phyloP scores from a whole-genome alignment of 2,888 invertebrate genomes.

The Endotricha flammealis region DNA sequence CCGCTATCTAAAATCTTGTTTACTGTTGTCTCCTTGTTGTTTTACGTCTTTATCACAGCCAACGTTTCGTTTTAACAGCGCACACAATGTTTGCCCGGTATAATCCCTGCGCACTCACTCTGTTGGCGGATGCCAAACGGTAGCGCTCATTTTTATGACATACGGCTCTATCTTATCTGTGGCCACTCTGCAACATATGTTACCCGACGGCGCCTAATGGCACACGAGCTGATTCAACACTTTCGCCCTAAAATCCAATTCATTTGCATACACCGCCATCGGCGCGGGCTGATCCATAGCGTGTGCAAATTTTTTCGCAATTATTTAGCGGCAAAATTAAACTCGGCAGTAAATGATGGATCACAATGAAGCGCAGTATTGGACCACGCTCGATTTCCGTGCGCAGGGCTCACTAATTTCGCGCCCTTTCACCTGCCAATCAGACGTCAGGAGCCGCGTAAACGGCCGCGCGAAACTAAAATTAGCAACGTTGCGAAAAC shows the following conservation, averaged over 20 bases:
- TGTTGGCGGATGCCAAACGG: constrained; percentile 69
- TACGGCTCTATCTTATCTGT: constrained; percentile 76
- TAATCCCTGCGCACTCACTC: constrained; percentile 63
- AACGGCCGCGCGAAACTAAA: constrained; percentile 39
- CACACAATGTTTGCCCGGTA: constrained; percentile 50
- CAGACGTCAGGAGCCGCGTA: constrained; percentile 50
- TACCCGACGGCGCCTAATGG: constrained; percentile 62
- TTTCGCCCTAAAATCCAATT: constrained; percentile 58
- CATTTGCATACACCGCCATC: constrained; percentile 40
- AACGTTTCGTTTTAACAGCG: constrained; percentile 58
- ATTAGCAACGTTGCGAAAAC: constrained; percentile 48
- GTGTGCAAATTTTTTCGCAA: constrained; percentile 39
- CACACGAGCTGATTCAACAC: constrained; percentile 61
- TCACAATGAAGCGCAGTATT: constrained; percentile 31
- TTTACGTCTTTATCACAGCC: constrained; percentile 61
- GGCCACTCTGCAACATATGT: constrained; percentile 72
- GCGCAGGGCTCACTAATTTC: constrained; percentile 56
- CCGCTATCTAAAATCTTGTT: constrained; percentile 57
- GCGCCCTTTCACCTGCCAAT: constrained; percentile 75
- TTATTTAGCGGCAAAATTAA: constrained; percentile 17
- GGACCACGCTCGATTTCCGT: constrained; percentile 30
- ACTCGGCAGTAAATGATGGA: constrained; percentile 28
- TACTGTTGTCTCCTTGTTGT: constrained; percentile 46
- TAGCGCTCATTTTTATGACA: constrained; percentile 70
- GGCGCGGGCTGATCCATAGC: constrained; percentile 39